phyloP scores from a whole-genome alignment of 2,113 vertebrate genomes.

The Phrynosoma platyrhinos region DNA sequence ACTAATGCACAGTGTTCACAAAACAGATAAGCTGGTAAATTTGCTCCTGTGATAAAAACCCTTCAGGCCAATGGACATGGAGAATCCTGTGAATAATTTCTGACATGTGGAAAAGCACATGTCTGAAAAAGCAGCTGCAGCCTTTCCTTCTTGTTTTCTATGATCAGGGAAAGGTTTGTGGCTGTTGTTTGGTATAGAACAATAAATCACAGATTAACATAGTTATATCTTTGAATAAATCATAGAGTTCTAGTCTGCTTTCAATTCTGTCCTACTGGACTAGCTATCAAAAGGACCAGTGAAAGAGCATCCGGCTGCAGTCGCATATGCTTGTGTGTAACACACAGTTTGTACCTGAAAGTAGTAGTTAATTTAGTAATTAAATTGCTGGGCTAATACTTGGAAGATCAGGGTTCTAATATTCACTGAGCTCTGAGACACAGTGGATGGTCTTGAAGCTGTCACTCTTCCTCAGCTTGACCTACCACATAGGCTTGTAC shows the following conservation, averaged over 20 bases:
- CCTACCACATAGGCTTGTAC: too few species aligned
- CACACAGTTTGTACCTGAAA: not conserved
- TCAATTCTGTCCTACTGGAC: not conserved
- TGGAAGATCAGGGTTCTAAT: too few species aligned
- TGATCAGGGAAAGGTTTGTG: not conserved
- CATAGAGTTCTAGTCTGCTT: not conserved
- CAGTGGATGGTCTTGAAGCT: too few species aligned
- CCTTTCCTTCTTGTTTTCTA: not conserved
- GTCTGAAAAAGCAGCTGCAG: not conserved
- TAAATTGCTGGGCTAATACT: too few species aligned
- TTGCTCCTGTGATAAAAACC: not conserved
- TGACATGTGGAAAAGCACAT: not conserved
- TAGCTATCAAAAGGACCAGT: not conserved
- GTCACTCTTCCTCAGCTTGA: too few species aligned
- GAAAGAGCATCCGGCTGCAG: not conserved
- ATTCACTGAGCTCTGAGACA: too few species aligned
- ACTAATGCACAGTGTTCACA: not conserved
- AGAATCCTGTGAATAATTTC: not conserved
- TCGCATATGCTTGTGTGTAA: not conserved
- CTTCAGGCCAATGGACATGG: not conserved
- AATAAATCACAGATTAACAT: not conserved
- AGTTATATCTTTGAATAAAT: too few species aligned
- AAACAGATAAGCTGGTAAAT: not conserved
- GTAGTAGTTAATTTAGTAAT: not conserved
- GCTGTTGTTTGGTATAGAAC: not conserved